These are phyloP conservation scores for Danio tinwini DNA, from an alignment of 2,797 vertebrate species.

Conservation along the genomic window DNA sequence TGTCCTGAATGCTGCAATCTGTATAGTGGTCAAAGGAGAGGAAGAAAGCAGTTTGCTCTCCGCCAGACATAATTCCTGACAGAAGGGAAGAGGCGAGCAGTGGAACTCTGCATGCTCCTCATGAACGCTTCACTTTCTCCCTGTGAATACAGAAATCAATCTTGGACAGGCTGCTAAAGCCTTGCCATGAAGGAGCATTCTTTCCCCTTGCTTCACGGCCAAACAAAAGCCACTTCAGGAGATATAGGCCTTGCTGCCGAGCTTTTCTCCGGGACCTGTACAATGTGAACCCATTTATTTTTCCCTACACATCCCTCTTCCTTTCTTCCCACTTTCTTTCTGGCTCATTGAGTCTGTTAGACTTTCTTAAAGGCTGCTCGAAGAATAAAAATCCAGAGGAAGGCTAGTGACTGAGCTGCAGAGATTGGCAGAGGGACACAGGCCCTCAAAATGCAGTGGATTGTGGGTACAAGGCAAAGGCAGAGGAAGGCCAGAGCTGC, in stretches of 20 bases:
- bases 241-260: slow-evolving; percentile 84
- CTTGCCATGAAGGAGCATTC: slow-evolving; percentile 85
- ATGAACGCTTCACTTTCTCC: slow-evolving; percentile 92
- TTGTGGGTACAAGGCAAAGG: slow-evolving; percentile 61
- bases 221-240: slow-evolving; percentile 93
- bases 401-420: slow-evolving; percentile 68
- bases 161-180: slow-evolving; percentile 84
- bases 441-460: slow-evolving; percentile 65
- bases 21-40: slow-evolving; percentile 61
- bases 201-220: slow-evolving; percentile 82
- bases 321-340: slow-evolving; percentile 79
- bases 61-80: slow-evolving; percentile 70
- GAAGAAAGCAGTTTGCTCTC: slow-evolving; percentile 58
- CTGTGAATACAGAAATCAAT: slow-evolving; percentile 93
- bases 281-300: slow-evolving; percentile 82
- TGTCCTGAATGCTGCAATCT: slow-evolving; percentile 70
- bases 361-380: slow-evolving; percentile 75
- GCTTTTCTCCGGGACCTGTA: slow-evolving; percentile 78
- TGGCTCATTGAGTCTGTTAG: slow-evolving; percentile 86
- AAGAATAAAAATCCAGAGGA: slow-evolving; percentile 76
- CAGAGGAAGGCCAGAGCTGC: slow-evolving; percentile 54
- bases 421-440: slow-evolving; percentile 67
- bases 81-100: slow-evolving; percentile 66
- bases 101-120: slow-evolving; percentile 93
- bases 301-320: slow-evolving; percentile 68